Percentiles rank a stretch among this genome's conserved stretches.
phyloP scores from a whole-genome alignment of 1,140 invertebrate species.

The Anastrepha ludens region DNA sequence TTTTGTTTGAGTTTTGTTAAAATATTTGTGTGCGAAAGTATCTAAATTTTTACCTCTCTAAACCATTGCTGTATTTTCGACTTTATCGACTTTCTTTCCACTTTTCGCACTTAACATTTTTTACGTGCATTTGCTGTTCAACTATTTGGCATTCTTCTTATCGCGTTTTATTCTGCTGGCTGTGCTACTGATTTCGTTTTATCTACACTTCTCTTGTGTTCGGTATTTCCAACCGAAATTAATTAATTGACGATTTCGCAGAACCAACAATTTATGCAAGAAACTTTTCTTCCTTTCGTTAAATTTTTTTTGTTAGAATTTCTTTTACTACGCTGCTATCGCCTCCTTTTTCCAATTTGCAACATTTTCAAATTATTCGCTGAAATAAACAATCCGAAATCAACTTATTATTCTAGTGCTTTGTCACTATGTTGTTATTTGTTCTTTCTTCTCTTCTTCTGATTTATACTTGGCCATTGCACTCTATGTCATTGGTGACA shows the following conservation, averaged over 20 bases:
- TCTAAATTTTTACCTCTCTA: background rate
- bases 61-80: background rate
- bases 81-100: background rate
- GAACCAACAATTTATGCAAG: constrained; percentile 26
- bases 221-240: background rate
- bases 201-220: background rate
- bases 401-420: background rate
- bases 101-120: background rate
- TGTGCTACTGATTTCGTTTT: background rate
- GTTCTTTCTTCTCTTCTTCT: background rate
- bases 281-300: background rate
- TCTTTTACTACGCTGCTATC: no score
- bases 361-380: background rate
- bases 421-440: background rate
- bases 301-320: background rate
- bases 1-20: background rate
- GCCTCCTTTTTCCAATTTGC: background rate
- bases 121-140: background rate
- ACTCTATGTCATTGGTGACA: constrained; percentile 6
- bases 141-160: constrained; percentile 14
- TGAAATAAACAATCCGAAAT: background rate
- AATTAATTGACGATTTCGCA: background rate
- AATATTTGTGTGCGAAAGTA: no score
- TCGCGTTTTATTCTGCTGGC: background rate
- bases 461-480: constrained; percentile 31